Evolutionary conservation across 2,888 invertebrate genomes (phyloP).

Genomic region (Alcis repandata): DNA sequence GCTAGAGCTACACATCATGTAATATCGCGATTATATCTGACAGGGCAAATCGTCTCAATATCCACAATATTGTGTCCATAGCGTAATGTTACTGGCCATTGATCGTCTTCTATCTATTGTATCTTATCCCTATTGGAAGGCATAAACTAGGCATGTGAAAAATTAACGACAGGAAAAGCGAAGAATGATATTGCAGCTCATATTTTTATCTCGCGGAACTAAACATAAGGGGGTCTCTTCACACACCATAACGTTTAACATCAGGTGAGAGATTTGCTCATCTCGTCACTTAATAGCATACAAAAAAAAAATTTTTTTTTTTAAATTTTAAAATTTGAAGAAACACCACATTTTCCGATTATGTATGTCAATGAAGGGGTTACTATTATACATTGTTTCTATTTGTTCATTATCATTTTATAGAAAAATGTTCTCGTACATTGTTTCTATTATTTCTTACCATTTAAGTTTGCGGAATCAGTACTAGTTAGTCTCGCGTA

Average conservation of each 20-base stretch:
- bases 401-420: too few relatives aligned
- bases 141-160: constrained; percentile 18
- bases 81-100: constrained; percentile 6
- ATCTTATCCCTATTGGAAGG: constrained; percentile 6
- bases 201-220: too few relatives aligned
- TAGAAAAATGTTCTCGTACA: too few relatives aligned
- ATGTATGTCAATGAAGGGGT: too few relatives aligned
- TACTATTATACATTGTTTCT: too few relatives aligned
- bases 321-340: too few relatives aligned
- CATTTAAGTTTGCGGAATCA: constrained; percentile 55
- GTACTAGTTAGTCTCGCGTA: constrained; percentile 54
- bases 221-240: too few relatives aligned
- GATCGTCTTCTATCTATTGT: constrained; percentile 17
- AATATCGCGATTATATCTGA: constrained; percentile 31
- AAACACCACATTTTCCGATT: too few relatives aligned
- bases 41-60: constrained; percentile 21
- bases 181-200: neutral
- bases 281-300: too few relatives aligned
- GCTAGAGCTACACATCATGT: constrained; percentile 8
- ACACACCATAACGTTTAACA: too few relatives aligned
- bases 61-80: neutral
- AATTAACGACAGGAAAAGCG: neutral
- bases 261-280: too few relatives aligned
- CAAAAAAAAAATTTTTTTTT: too few relatives aligned
- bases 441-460: constrained; percentile 49